phyloP scores from a whole-genome alignment of 2,797 vertebrate genomes.

The Sebastes hubbsi region DNA sequence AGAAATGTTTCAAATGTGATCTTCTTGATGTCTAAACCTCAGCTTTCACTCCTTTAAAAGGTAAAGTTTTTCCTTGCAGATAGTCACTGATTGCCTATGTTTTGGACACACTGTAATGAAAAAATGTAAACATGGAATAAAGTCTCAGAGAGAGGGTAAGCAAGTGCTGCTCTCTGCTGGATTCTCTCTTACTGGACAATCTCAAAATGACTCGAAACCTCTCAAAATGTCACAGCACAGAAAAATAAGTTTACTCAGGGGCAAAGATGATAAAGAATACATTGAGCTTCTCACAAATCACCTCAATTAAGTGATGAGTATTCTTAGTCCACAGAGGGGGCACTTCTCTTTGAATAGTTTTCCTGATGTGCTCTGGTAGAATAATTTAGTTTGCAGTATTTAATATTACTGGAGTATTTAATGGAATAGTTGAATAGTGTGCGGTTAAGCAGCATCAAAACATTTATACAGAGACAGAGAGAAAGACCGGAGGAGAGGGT shows the following conservation, averaged over 20 bases:
- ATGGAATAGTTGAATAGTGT: not conserved
- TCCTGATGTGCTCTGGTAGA: not conserved
- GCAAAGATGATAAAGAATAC: not conserved
- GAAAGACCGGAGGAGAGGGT: conserved; percentile 17
- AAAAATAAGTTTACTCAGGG: not conserved
- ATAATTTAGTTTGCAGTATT: not conserved
- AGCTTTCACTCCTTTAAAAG: not conserved
- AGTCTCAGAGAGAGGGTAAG: conserved; percentile 4
- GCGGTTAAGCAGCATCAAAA: not conserved
- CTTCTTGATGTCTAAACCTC: not conserved
- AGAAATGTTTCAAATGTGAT: not conserved
- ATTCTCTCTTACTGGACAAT: conserved; percentile 11
- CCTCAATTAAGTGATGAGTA: not conserved
- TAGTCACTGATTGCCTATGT: not conserved
- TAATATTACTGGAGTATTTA: not conserved
- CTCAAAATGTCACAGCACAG: not conserved
- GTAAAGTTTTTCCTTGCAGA: not conserved
- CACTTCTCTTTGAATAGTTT: not conserved
- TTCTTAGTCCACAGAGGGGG: not conserved
- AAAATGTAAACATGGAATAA: conserved; percentile 17
- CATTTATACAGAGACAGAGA: not conserved
- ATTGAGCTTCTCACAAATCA: not conserved
- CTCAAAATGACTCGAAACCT: not conserved
- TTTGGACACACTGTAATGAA: not conserved
- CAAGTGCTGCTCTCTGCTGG: conserved; percentile 54